Evolutionary conservation across 1,140 invertebrate genomes (phyloP).

Genomic region (Drosophila bocqueti): DNA sequence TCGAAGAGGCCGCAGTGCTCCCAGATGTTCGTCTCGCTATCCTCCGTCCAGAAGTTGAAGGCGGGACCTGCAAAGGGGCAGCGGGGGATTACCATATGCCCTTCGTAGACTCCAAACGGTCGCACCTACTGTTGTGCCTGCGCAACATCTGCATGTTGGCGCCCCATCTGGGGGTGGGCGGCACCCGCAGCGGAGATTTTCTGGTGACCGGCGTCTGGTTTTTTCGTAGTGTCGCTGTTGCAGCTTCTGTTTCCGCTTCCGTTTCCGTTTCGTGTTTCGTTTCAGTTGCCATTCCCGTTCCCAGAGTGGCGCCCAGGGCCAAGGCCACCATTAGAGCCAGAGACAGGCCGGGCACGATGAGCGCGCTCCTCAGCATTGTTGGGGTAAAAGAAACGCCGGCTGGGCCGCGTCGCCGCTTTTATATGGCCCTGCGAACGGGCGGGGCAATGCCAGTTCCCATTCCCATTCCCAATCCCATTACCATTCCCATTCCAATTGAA

Average conservation of each 20-base stretch:
- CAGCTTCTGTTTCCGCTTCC: neutral
- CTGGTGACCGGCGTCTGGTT: neutral
- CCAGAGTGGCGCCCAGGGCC: conserved; percentile 8
- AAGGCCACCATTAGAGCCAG: conserved; percentile 9
- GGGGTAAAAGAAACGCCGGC: conserved; percentile 63
- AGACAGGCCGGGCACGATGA: conserved; percentile 18
- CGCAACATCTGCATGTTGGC: conserved; percentile 82
- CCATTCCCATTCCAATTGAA: conserved; percentile 61
- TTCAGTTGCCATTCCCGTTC: neutral
- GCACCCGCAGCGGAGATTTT: conserved; percentile 13
- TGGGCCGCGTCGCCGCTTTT: conserved; percentile 54
- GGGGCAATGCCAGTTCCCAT: conserved; percentile 2
- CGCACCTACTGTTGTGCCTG: conserved; percentile 73
- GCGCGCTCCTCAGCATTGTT: conserved; percentile 60
- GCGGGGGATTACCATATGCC: neutral
- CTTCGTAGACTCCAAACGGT: neutral
- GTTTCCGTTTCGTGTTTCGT: neutral
- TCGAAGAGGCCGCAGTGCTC: conserved; percentile 87
- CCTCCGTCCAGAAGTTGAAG: conserved; percentile 87
- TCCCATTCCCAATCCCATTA: neutral
- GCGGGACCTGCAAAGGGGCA: conserved; percentile 85
- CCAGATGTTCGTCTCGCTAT: conserved; percentile 88
- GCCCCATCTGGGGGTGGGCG: conserved; percentile 73
- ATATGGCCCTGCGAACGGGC: conserved; percentile 39
- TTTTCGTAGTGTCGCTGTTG: neutral